phyloP scores from a whole-genome alignment of 2,113 vertebrate species.

The Naja naja region DNA sequence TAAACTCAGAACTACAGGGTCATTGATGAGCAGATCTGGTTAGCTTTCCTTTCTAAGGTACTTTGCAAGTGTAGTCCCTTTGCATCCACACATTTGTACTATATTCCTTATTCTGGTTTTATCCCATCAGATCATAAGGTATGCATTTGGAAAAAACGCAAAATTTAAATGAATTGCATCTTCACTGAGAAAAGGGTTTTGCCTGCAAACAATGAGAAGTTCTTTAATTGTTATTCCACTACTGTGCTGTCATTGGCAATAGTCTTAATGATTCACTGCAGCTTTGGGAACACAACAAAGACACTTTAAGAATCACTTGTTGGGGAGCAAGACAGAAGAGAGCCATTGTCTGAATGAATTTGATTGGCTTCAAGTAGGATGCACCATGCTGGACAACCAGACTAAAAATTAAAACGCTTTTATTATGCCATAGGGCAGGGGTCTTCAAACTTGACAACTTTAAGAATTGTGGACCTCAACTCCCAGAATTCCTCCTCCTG shows the following conservation, averaged over 20 bases:
- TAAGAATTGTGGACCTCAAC: no score
- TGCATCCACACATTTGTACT: not conserved
- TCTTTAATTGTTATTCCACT: not conserved
- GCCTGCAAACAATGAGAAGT: not conserved
- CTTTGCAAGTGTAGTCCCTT: not conserved
- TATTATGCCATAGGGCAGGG: not conserved
- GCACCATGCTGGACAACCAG: not conserved
- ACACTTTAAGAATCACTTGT: not conserved
- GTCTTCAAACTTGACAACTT: no score
- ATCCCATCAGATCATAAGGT: not conserved
- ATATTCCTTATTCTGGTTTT: not conserved
- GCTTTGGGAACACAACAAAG: not conserved
- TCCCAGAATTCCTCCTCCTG: no score
- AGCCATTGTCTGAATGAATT: not conserved
- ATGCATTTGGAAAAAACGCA: not conserved
- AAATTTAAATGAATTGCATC: not conserved
- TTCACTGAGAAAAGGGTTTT: not conserved
- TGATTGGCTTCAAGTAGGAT: not conserved
- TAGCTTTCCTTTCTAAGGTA: slow-evolving; percentile 21
- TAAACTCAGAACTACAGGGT: not conserved
- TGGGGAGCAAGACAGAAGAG: not conserved
- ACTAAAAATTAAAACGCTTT: not conserved
- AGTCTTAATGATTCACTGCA: not conserved
- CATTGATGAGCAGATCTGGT: not conserved
- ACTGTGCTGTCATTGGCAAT: not conserved